These are phyloP conservation scores for Bombus superbus DNA, from an alignment of 1,140 invertebrate species.

Conservation along the genomic window DNA sequence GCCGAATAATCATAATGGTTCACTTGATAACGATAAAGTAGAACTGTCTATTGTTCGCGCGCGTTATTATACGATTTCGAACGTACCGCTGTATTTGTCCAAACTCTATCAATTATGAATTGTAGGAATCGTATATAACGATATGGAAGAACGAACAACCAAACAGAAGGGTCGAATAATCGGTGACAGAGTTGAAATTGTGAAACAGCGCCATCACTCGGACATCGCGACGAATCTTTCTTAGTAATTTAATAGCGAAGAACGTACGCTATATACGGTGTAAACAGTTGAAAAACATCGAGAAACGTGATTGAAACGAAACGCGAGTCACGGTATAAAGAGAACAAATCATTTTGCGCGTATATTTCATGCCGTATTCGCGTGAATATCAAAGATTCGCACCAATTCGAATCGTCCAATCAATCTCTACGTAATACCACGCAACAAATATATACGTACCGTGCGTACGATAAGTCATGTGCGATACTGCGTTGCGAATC, in stretches of 20 bases:
- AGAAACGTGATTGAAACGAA: neutral
- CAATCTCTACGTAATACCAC: neutral
- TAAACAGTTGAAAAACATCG: neutral
- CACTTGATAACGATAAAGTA: slow-evolving; percentile 2
- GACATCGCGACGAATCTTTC: too few species aligned
- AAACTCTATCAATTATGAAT: neutral
- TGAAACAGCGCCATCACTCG: neutral
- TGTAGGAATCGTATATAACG: too few species aligned
- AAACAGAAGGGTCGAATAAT: neutral
- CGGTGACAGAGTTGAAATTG: neutral
- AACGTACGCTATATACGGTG: too few species aligned
- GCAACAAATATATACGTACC: neutral
- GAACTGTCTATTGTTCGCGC: neutral
- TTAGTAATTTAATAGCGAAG: too few species aligned
- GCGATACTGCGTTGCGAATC: neutral
- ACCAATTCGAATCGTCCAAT: neutral
- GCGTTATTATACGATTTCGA: neutral
- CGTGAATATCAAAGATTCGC: neutral
- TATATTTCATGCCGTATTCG: neutral
- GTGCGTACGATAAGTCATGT: neutral
- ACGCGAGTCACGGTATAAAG: neutral
- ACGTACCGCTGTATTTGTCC: neutral
- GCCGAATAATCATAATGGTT: neutral
- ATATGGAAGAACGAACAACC: too few species aligned
- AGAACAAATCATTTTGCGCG: neutral